Base-by-base conservation (phyloP, 35 echinoderm and acorn worm genomes). In the Holothuria glaberrima region DNA sequence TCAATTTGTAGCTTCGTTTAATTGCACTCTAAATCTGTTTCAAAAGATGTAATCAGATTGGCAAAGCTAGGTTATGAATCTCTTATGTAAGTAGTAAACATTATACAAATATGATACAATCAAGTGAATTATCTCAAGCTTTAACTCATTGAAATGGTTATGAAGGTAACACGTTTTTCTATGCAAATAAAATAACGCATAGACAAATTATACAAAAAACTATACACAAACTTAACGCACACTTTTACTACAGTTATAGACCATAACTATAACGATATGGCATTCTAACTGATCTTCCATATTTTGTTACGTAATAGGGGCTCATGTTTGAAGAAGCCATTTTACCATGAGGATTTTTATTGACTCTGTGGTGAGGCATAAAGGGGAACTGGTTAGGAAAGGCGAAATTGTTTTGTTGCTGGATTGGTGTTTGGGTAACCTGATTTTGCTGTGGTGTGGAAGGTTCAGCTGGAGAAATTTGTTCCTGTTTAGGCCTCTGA, bases 131-230 rank as follows among this genome's bases (percentile, higher is more conserved):
- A 65, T 7, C 28, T 21, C 21, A 65, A 28, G n/a, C n/a, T 65
- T 65, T 65, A 65, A 16, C 18, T 20, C 28, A 65, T 12, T 20
- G 62, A 17, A 65, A 65, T 65, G 3, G 62, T 65, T 24, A 65
- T 65, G 18, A 65, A 65, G 62, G 62, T 65, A 65, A 65, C 62
- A 65, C 3, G 13, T 65, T 65, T 65, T 65, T n/a, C n/a, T 65
- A 21, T 65, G 21, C 28, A 28, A 21, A 61, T 18, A 14, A n/a
- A 61, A 61, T n/a, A 61, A 61, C 58, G 16, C 21, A 28, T 20
- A 64, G 2, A 64, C 60, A 65, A 65, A 65, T 24, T 16, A 65
- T 20, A 65, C 18, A 65, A 9, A 65, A 65, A 65, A 65, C 18
- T 16, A 28, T 20, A 28, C 17, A 65, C 3, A 16, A 65, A 65